Base-by-base conservation (phyloP, 2,797 vertebrate genomes). In the Etheostoma nigrum region DNA sequence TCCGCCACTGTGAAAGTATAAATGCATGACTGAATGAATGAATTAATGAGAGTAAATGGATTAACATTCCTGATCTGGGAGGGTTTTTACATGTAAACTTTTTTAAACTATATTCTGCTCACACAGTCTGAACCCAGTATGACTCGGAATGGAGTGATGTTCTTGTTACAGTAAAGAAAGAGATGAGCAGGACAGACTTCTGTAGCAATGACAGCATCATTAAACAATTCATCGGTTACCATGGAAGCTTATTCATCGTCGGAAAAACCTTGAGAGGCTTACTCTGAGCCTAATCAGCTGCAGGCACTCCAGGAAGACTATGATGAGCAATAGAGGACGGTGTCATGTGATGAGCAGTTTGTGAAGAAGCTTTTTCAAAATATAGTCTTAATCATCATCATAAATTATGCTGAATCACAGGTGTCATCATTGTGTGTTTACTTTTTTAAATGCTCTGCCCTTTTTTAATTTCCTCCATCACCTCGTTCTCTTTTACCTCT, bases 261-360 rank as follows among this genome's bases (percentile, higher is more conserved):
- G 15, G 76, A 75, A 81, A 73, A 82, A 72, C 69, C 77, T 76
- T 75, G 72, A 88, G 86, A 88, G 86, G 87, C 76, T 92, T 87
- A 85, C 58, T 77, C 19, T 58, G 79, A 92, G 82, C 62, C 48
- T 86, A 78, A 89, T 86, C 83, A 82, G 69, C 78, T 71, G 74
- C 78, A 78, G 57, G 53, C 79, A 55, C 86, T 79, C 53, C 85
- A 76, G 47, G 65, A 89, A 79, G 77, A 76, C 62, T 16, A 27
- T 13, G 51, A 57, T 85, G 79, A 89, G 81, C 74, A 79, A 73
- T 0, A 68, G 42, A 74, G 53, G 67, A 44, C 89, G 89, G 91
- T 52, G 59, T 91, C 87, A 88, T 86, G 67, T 30, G 49, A 74
- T 76, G 78, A 83, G 69, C 47, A 33, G 76, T 42, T 63, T 21